These are phyloP conservation scores for Puffinus mauretanicus DNA, from an alignment of 2,113 vertebrate species.

Conservation along the genomic window DNA sequence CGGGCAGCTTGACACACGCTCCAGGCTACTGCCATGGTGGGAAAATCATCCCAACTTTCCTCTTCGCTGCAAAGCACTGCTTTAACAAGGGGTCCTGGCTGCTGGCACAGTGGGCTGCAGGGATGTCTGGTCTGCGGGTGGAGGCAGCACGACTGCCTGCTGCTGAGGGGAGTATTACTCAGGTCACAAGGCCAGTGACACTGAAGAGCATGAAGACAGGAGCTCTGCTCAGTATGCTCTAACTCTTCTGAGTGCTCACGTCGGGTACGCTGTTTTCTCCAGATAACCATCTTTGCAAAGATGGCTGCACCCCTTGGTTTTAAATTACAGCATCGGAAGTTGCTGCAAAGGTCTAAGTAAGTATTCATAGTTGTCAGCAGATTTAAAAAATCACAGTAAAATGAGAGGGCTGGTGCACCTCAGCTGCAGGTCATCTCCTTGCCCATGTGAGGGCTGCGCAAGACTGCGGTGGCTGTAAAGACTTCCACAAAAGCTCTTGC, in stretches of 20 bases:
- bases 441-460: conserved; percentile 5
- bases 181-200: rapidly evolving
- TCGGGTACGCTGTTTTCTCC: neutral
- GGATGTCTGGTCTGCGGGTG: rapidly evolving
- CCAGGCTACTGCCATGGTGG: neutral
- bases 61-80: rapidly evolving
- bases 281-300: neutral
- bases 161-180: rapidly evolving
- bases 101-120: neutral
- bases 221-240: neutral
- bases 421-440: neutral
- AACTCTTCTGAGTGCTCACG: rapidly evolving
- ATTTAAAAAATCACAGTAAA: neutral
- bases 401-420: neutral
- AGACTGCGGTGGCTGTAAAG: neutral
- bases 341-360: neutral
- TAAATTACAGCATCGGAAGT: neutral
- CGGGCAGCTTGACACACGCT: rapidly evolving
- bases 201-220: neutral
- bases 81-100: neutral
- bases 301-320: neutral
- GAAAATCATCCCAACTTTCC: neutral
- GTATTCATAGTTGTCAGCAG: neutral
- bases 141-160: neutral
- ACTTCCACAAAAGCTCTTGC: neutral